Percentiles rank a stretch among this genome's conserved stretches.
Conservation (phyloP, 1,140 invertebrate species). For the Aphaenogaster ashmeadi region DNA sequence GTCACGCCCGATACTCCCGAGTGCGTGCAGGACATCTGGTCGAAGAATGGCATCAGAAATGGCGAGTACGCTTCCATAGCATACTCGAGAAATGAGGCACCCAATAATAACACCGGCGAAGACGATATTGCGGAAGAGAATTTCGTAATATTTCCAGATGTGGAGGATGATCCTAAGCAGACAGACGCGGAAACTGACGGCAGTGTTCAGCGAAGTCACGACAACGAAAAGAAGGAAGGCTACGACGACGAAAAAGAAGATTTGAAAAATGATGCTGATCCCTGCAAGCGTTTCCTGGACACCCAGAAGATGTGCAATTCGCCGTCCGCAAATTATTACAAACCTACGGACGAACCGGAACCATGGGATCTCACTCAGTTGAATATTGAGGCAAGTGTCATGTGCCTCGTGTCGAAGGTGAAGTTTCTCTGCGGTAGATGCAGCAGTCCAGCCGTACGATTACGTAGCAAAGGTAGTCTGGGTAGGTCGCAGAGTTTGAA, state of each 20-base stretch:
- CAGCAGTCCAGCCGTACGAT: conserved; percentile 90
- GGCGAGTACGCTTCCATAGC: conserved; percentile 73
- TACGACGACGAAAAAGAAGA: conserved; percentile 76
- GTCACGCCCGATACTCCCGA: conserved; percentile 90
- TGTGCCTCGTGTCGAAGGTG: conserved; percentile 94
- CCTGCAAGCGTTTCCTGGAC: conserved; percentile 89
- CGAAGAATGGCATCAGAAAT: conserved; percentile 81
- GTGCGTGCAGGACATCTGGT: conserved; percentile 89
- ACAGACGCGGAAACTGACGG: conserved; percentile 10
- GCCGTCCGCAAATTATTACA: conserved; percentile 93
- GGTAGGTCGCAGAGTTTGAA: conserved; percentile 83
- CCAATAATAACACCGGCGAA: conserved; percentile 1
- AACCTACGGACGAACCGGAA: conserved; percentile 94
- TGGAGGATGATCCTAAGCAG: conserved; percentile 82
- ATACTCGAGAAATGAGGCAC: conserved; percentile 69
- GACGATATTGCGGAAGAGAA: conserved; percentile 77
- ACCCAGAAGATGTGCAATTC: conserved; percentile 92
- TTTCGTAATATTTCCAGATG: conserved; percentile 85
- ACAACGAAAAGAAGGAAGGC: conserved; percentile 71
- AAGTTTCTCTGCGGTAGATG: conserved; percentile 92
- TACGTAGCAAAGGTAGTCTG: conserved; percentile 86
- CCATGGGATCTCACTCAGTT: conserved; percentile 95
- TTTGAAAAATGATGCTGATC: conserved; percentile 78
- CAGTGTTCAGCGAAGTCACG: conserved; percentile 66
- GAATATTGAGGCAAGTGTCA: conserved; percentile 96